These are phyloP conservation scores for Drosophila diplacantha DNA, from an alignment of 2,888 invertebrate species.

Conservation along the genomic window DNA sequence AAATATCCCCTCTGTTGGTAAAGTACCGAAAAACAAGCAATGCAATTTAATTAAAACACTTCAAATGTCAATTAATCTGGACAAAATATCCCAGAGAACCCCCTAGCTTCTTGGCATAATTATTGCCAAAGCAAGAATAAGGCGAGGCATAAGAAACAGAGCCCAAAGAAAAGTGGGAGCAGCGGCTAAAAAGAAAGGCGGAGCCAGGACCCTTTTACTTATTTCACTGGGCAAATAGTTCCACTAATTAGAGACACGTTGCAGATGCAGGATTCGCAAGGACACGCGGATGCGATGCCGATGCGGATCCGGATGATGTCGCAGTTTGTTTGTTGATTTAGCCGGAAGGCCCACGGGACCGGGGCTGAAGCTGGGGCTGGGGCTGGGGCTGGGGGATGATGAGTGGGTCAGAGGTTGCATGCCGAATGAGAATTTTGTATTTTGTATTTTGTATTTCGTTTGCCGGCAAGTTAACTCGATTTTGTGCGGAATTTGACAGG, in stretches of 20 bases:
- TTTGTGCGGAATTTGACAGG: slow-evolving; percentile 32
- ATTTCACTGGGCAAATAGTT: slow-evolving; percentile 32
- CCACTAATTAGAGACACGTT: slow-evolving; percentile 39
- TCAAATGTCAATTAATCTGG: not conserved
- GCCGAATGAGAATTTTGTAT: slow-evolving; percentile 24
- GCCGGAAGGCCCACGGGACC: slow-evolving; percentile 10
- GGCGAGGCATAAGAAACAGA: not conserved
- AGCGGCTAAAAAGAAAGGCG: not conserved
- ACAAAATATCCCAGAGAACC: not conserved
- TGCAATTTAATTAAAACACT: not conserved
- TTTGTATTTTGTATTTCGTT: slow-evolving; percentile 5
- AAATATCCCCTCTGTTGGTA: not conserved
- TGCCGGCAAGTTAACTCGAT: slow-evolving; percentile 34
- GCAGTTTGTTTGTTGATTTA: slow-evolving; percentile 39
- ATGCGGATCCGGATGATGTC: slow-evolving; percentile 25
- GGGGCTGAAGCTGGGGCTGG: not conserved
- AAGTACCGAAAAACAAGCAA: not conserved
- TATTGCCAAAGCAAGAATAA: slow-evolving; percentile 14
- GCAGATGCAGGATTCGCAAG: slow-evolving; percentile 17
- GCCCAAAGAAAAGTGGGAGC: not conserved
- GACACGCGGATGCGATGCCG: slow-evolving; percentile 27
- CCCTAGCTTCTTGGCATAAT: slow-evolving; percentile 16
- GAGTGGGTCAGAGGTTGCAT: slow-evolving; percentile 21
- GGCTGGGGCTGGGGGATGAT: not conserved
- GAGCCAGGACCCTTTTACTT: slow-evolving; percentile 1